phyloP scores from a whole-genome alignment of 1,140 invertebrate species.

The Formica exsecta region DNA sequence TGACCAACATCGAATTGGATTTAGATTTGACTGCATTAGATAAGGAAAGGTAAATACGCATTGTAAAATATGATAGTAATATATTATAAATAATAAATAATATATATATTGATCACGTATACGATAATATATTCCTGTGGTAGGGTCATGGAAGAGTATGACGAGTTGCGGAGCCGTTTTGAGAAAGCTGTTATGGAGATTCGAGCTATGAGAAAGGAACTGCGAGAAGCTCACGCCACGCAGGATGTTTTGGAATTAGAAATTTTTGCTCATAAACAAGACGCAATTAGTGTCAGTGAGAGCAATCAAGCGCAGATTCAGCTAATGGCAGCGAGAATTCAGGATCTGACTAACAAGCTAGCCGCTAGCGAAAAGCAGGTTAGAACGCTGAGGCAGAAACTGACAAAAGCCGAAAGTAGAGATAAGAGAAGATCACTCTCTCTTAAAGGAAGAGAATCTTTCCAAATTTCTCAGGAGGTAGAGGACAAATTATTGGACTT shows the following conservation, averaged over 20 bases:
- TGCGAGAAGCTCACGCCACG: slow-evolving; percentile 92
- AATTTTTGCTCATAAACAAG: slow-evolving; percentile 91
- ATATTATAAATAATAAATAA: not conserved
- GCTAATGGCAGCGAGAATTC: slow-evolving; percentile 93
- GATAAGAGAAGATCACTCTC: slow-evolving; percentile 93
- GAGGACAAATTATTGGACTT: slow-evolving; percentile 93
- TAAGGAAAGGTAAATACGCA: slow-evolving; percentile 88
- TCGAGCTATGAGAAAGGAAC: slow-evolving; percentile 92
- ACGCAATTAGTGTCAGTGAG: slow-evolving; percentile 89
- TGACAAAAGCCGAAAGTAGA: slow-evolving; percentile 91
- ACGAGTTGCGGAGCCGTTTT: slow-evolving; percentile 91
- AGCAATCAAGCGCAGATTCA: slow-evolving; percentile 91
- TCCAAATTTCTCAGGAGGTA: slow-evolving; percentile 92
- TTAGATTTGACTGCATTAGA: slow-evolving; percentile 91
- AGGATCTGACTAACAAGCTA: slow-evolving; percentile 94
- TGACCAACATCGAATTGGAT: slow-evolving; percentile 93
- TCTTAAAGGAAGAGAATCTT: slow-evolving; percentile 92
- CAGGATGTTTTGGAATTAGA: slow-evolving; percentile 93
- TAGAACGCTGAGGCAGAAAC: slow-evolving; percentile 91
- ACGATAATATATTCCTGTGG: slow-evolving; percentile 42
- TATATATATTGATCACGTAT: not conserved
- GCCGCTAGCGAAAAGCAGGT: slow-evolving; percentile 94
- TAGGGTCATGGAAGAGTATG: slow-evolving; percentile 92
- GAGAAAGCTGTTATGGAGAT: slow-evolving; percentile 94
- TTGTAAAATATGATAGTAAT: slow-evolving; percentile 15